A percentile compares a stretch with the other conserved stretches of the same genome.
Conservation (phyloP, 1,140 invertebrate species). For the Chironomus tepperi region DNA sequence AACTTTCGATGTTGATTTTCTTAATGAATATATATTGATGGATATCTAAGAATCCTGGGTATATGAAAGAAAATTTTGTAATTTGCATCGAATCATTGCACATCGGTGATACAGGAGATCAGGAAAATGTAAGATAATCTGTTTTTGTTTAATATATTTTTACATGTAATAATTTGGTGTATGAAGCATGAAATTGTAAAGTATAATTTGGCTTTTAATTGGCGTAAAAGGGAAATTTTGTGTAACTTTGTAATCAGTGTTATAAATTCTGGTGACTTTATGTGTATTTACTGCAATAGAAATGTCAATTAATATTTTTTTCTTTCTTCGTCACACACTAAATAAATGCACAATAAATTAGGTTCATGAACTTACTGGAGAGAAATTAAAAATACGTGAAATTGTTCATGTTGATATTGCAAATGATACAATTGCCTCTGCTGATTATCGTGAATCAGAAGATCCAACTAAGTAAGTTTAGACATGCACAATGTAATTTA, state of each 20-base stretch:
- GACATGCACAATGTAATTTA: not conserved
- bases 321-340: no score
- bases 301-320: no score
- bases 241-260: no score
- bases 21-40: not conserved
- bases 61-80: conserved; percentile 98
- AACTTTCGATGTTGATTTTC: no score
- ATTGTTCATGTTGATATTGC: conserved; percentile 92
- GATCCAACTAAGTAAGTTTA: conserved; percentile 38
- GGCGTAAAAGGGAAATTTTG: not conserved
- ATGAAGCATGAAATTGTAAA: not conserved
- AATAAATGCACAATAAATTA: conserved; percentile 35
- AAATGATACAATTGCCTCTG: conserved; percentile 68
- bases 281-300: no score
- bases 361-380: conserved; percentile 81
- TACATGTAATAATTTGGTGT: not conserved
- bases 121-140: conserved; percentile 65
- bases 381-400: conserved; percentile 82
- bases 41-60: conserved; percentile 79
- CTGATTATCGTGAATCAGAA: conserved; percentile 72
- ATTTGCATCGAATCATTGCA: conserved; percentile 97
- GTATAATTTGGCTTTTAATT: not conserved
- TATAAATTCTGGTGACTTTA: no score
- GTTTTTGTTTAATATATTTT: not conserved
- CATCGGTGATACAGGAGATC: conserved; percentile 70